Base-by-base conservation (phyloP, 2,113 vertebrate genomes). In the Podarcis cretensis region DNA sequence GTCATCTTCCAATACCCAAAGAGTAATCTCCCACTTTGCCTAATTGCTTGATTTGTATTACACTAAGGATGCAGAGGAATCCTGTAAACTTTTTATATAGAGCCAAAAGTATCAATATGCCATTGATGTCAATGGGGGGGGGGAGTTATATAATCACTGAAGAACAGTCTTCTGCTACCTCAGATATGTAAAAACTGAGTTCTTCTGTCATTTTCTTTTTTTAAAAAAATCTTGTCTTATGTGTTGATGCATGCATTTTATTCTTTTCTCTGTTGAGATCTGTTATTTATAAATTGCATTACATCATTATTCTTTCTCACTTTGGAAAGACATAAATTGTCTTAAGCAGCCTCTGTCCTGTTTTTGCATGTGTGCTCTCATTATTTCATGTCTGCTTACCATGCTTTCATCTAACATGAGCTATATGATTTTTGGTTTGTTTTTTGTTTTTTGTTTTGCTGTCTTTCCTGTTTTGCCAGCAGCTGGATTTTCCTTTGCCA, bases 401-500 rank as follows among this genome's bases (percentile, higher is more conserved):
- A 63, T 81, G 32, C 84, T 92, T 93, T 92, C 54, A 37, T 83
- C 92, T 94, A 94, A 92, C 90, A 90, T 91, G 95, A 63, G 92
- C 93, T 90, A 78, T 94, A 94, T 96, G 86, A 87, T 90, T 91
- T 92, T 81, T 32, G 8, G 25, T 81, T 85, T 85, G 30, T 63
- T 87, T 92, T 43, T 43, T 43, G 5, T 43, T 7, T 43, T 95
- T 90, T 89, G 37, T 86, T 86, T 93, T 94, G 87, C 91, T 93
- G 25, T 83, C 92, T 93, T 92, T 86, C 90, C 89, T 94, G 21
- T 84, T 89, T 89, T 95, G 76, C 91, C 97, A 98, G 98, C 97
- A 97, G 96, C 95, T 97, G 96, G 98, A 98, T 89, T 97, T 97
- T 97, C 95, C 97, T 96, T 96, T 97, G 94, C 96, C 97, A 95